phyloP scores from a whole-genome alignment of 2,888 invertebrate species.

The Drosophila borealis region DNA sequence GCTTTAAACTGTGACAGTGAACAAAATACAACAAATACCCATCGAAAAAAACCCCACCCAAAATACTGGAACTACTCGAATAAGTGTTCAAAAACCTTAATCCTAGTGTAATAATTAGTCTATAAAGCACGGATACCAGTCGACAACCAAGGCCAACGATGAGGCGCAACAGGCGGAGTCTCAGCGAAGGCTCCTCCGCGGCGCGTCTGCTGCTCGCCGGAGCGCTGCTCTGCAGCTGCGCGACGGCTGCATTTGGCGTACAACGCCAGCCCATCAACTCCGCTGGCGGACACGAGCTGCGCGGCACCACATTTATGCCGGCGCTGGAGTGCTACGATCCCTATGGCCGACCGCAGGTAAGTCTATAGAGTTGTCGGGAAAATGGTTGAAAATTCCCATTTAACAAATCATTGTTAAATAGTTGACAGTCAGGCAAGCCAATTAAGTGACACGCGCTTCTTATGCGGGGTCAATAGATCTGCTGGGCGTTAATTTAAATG shows the following conservation, averaged over 20 bases:
- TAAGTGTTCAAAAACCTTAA: conserved; percentile 22
- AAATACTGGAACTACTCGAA: conserved; percentile 22
- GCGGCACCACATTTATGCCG: conserved; percentile 82
- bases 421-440: conserved; percentile 40
- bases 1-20: conserved; percentile 54
- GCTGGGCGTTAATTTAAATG: conserved; percentile 52
- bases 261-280: conserved; percentile 68
- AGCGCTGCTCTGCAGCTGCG: conserved; percentile 57
- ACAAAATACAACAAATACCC: conserved; percentile 9
- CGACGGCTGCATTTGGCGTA: conserved; percentile 39
- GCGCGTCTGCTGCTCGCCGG: conserved; percentile 60
- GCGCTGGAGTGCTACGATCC: conserved; percentile 86
- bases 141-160: conserved; percentile 54
- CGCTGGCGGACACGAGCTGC: conserved; percentile 69
- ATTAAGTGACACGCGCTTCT: conserved; percentile 41
- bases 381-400: background rate
- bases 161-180: conserved; percentile 83
- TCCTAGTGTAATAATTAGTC: conserved; percentile 31
- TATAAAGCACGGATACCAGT: conserved; percentile 19
- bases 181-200: conserved; percentile 63
- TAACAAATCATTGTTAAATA: conserved; percentile 22
- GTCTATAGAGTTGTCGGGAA: conserved; percentile 3
- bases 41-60: conserved; percentile 26
- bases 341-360: conserved; percentile 86
- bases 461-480: conserved; percentile 34